Evolutionary conservation across 2,888 invertebrate genomes (phyloP).

Genomic region (Ditula angustiorana): DNA sequence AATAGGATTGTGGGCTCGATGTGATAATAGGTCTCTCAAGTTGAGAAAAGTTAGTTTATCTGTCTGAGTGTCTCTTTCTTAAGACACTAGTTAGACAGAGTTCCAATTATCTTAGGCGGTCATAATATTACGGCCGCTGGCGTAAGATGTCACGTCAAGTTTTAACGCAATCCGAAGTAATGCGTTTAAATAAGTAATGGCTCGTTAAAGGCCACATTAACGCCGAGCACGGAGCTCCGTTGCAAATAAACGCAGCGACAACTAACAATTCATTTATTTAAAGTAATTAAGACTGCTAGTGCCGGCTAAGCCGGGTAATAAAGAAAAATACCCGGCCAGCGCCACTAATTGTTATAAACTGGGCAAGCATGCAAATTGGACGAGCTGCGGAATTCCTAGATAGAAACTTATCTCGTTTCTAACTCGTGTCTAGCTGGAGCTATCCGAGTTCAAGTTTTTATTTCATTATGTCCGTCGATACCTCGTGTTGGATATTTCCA

Average conservation of each 20-base stretch:
- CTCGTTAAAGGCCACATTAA: constrained; percentile 10
- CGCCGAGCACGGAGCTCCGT: not conserved
- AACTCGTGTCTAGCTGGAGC: too few species aligned
- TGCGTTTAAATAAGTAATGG: constrained; percentile 15
- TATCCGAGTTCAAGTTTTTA: too few species aligned
- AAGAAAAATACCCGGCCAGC: constrained; percentile 79
- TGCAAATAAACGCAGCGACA: constrained; percentile 28
- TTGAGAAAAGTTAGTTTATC: too few species aligned
- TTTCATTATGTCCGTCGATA: too few species aligned
- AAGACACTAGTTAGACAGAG: too few species aligned
- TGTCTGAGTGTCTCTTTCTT: too few species aligned
- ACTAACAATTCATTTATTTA: constrained; percentile 64
- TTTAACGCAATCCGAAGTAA: not conserved
- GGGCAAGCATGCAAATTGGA: constrained; percentile 77
- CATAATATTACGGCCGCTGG: too few species aligned
- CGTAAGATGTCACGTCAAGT: too few species aligned
- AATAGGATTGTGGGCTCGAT: too few species aligned
- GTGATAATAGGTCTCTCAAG: too few species aligned
- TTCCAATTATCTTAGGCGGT: too few species aligned
- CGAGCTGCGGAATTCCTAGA: not conserved
- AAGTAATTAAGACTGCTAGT: constrained; percentile 60
- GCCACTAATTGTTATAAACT: constrained; percentile 81
- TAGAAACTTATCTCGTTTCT: constrained; percentile 4
- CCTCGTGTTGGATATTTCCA: too few species aligned
- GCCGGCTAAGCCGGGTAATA: constrained; percentile 77